Evolutionary conservation across 1,140 invertebrate genomes (phyloP), one percentile per base, ranked within the genome.

Genomic region (Listronotus bonariensis): DNA sequence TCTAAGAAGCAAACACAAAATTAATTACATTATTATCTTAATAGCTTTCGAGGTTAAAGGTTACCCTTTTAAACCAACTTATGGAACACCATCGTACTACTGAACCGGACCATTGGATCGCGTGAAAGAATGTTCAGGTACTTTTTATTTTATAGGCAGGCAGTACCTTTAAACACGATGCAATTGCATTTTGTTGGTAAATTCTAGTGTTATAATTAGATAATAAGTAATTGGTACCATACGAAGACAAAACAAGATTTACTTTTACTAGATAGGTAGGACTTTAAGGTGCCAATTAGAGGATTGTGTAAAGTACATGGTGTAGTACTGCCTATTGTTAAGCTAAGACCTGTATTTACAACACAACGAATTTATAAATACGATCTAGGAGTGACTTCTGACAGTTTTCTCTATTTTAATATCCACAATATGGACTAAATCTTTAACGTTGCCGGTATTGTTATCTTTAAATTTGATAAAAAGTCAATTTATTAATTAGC

Each of bases 121-220:
- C 62, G 62, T 65, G 62, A 51, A 57, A 49, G 62, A 65, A 65
- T 65, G 62, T 45, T 54, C 52, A 34, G 6, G 32, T 53, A 31
- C 14, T 32, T 65, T 41, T 65, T 57, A 41, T 57, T 65, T 57
- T 65, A 51, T 41, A 53, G 49, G 43, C 43, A 56, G 62, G 36
- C 59, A 14, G 34, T 62, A 62, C 59, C 40, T 48, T 62, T 52
- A 53, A 62, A 62, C 62, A 65, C 62, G 62, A 65, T 57, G 41
- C 20, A 58, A 48, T 45, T 57, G 54, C 56, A 48, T 58, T 42
- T 61, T 20, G 59, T 65, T 65, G 62, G 42, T 56, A 56, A 57
- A 65, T 65, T 53, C 53, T 65, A 57, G 62, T 65, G 62, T 65
- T 65, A 65, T 54, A 65, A 65, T 65, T 65, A 65, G 62, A 57